Percentiles rank a stretch among this genome's conserved stretches.
Conservation (phyloP, 2,888 invertebrate species). For the Acrobasis suavella region DNA sequence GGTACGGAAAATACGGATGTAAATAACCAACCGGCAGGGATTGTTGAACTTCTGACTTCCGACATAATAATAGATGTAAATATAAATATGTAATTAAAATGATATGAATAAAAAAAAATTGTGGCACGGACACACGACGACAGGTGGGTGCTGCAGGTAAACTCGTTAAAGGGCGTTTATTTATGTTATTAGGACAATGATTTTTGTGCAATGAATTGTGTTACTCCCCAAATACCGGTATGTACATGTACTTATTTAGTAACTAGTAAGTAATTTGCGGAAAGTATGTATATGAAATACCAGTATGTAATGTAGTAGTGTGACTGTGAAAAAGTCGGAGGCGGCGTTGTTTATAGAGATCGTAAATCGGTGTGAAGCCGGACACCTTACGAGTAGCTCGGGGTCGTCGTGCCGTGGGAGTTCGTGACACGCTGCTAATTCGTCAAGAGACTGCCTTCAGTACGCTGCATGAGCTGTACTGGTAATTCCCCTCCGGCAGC, state of each 20-base stretch:
- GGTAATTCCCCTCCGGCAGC: no score
- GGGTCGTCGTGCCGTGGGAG: conserved; percentile 39
- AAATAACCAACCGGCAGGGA: conserved; percentile 5
- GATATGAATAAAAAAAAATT: conserved; percentile 3
- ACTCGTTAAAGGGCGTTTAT: conserved; percentile 5
- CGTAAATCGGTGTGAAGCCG: conserved; percentile 52
- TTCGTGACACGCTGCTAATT: conserved; percentile 43
- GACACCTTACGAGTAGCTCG: conserved; percentile 38
- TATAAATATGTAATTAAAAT: no score
- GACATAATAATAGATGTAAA: conserved; percentile 18
- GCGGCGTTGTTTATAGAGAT: conserved; percentile 51
- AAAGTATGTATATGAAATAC: background rate
- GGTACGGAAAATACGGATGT: background rate
- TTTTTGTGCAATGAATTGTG: background rate
- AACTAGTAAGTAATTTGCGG: background rate
- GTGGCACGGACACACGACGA: conserved; percentile 14
- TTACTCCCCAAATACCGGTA: background rate
- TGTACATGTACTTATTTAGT: background rate
- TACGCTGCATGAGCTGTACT: background rate
- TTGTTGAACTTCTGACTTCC: conserved; percentile 22
- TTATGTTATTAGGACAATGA: background rate
- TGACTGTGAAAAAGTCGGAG: conserved; percentile 36
- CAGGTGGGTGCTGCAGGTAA: conserved; percentile 8
- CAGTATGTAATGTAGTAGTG: conserved; percentile 10
- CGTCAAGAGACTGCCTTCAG: conserved; percentile 31